Evolutionary conservation across 1,140 invertebrate species (phyloP).

Genomic region (Kradibia gibbosae): DNA sequence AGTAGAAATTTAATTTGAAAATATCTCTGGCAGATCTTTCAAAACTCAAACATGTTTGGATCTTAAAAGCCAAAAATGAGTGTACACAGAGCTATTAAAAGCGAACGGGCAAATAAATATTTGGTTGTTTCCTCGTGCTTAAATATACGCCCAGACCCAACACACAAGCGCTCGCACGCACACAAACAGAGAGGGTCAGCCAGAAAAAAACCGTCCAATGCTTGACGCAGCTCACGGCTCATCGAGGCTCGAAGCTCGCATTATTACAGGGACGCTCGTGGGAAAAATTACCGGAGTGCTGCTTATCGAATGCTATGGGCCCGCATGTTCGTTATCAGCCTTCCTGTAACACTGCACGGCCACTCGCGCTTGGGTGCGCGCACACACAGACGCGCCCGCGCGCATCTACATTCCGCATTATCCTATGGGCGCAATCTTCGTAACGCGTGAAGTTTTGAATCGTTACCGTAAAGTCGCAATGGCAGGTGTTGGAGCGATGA

Average conservation of each 20-base stretch:
- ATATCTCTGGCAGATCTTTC: background rate
- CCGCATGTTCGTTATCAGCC: slow-evolving; percentile 20
- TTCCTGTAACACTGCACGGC: background rate
- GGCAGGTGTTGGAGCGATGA: too few relatives aligned
- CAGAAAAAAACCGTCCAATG: background rate
- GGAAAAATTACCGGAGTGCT: background rate
- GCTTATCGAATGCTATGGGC: slow-evolving; percentile 11
- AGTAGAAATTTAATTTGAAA: background rate
- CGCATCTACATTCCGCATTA: background rate
- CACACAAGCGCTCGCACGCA: too few relatives aligned
- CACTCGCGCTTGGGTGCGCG: background rate
- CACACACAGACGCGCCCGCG: background rate
- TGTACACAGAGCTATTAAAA: too few relatives aligned
- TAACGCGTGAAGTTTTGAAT: too few relatives aligned
- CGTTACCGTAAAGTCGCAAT: background rate
- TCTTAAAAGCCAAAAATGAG: background rate
- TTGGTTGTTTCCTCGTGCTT: too few relatives aligned
- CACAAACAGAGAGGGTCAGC: too few relatives aligned
- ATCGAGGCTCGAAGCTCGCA: background rate
- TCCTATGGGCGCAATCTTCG: slow-evolving; percentile 7
- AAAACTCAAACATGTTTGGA: background rate
- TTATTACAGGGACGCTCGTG: background rate
- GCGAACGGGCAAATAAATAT: too few relatives aligned
- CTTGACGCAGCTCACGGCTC: background rate
- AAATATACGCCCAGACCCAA: too few relatives aligned